Conservation (phyloP, 2,113 vertebrate species). For the Elgaria multicarinata region DNA sequence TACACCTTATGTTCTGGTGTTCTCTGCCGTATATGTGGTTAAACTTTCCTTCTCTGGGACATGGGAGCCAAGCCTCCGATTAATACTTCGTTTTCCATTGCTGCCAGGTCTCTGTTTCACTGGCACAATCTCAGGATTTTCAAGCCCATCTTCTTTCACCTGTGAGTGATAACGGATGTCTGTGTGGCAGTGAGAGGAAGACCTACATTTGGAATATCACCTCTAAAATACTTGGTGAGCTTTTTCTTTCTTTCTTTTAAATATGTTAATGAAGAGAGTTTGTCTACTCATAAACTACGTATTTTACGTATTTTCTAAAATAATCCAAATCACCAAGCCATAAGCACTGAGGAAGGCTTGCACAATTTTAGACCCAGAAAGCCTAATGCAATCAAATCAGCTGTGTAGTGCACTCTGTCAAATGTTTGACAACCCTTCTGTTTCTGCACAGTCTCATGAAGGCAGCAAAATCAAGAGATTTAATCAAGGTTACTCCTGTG, state of each 20-base stretch:
- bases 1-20: not conserved
- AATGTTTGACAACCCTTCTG: not conserved
- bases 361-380: too few species aligned
- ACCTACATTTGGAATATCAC: slow-evolving; percentile 65
- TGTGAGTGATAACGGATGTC: slow-evolving; percentile 44
- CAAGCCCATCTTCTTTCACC: slow-evolving; percentile 41
- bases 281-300: not conserved
- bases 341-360: not conserved
- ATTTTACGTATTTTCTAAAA: too few species aligned
- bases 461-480: not conserved
- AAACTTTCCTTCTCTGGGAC: not conserved
- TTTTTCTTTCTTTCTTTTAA: not conserved
- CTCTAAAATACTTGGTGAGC: slow-evolving; percentile 54
- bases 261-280: not conserved
- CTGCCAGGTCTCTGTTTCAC: slow-evolving; percentile 56
- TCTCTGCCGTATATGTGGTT: not conserved
- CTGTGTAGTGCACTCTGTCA: not conserved
- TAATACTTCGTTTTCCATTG: not conserved
- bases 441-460: not conserved
- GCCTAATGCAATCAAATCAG: not conserved
- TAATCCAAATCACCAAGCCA: not conserved
- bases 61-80: not conserved
- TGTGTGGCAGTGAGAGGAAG: slow-evolving; percentile 58
- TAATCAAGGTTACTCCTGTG: not conserved
- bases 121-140: slow-evolving; percentile 54